Base-by-base conservation (phyloP, 1,140 invertebrate species). In the Atopsyche davidsoni region DNA sequence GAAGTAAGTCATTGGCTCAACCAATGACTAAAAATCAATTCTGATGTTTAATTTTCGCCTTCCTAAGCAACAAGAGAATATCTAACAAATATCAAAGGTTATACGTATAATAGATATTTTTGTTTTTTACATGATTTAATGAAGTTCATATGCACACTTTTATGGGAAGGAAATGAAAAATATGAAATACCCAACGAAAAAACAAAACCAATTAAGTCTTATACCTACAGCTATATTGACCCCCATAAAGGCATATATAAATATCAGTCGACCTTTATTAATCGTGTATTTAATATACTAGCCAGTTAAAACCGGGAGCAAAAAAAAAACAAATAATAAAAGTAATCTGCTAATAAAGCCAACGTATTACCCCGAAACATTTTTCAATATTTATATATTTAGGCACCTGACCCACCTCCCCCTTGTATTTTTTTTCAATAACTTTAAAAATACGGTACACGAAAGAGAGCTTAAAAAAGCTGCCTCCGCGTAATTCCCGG, bases 301-400 rank as follows among this genome's bases (percentile, higher is more conserved):
- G 3, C 32, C 11, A 34, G 16, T 3, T n/a, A 16, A 13, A 4
- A 34, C 11, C 32, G 32, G 16, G 3, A 4, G 3, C n/a, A 34
- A 34, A 50, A 50, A 50, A 39, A 51, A 45, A 44, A 44, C 25
- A 17, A 35, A 31, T 7, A 17, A 48, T 48, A 38, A 51, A 51
- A 25, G 32, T 51, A 51, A 51, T 51, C 48, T 43, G 36, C 40
- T 38, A 25, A 45, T n/a, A 38, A 25, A 21, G 28, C 28, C n/a
- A 45, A 44, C 35, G 38, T 34, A 25, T 44, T 41, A 13, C 18
- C 34, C 17, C 9, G 7, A 17, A 28, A 32, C 24, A 34, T 55
- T 49, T 55, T 38, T 40, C 28, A 52, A 39, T 52, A 57, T 57
- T 57, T 57, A 49, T 52, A 50, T 50, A 51, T 51, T 51, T 22